Conservation (phyloP, 1,140 invertebrate species). For the Cecropterus lyciades region DNA sequence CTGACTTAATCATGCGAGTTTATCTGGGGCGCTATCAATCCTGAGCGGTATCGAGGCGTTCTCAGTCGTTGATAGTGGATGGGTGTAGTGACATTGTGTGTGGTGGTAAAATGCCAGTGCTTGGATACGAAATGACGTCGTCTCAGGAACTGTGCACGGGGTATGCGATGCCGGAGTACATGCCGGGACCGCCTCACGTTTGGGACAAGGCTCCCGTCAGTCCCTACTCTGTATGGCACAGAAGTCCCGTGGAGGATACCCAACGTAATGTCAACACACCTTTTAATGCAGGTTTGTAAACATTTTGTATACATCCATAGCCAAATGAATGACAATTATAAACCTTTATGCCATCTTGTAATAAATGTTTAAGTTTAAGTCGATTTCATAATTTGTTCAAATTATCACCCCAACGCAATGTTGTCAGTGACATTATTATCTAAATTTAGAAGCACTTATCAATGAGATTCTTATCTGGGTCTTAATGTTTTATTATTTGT, state of each 20-base stretch:
- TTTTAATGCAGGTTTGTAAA: constrained; percentile 61
- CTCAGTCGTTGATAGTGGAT: constrained; percentile 52
- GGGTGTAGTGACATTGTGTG: constrained; percentile 46
- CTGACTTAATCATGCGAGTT: constrained; percentile 40
- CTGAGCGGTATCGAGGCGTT: constrained; percentile 41
- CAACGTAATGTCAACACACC: constrained; percentile 41
- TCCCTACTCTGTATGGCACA: constrained; percentile 51
- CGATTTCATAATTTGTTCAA: too few relatives aligned
- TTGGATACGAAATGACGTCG: constrained; percentile 60
- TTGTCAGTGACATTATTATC: too few relatives aligned
- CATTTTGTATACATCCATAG: background rate
- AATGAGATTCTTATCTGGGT: too few relatives aligned
- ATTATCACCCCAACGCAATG: too few relatives aligned
- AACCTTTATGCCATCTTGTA: too few relatives aligned
- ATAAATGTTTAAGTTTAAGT: background rate
- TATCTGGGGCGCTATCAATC: constrained; percentile 45
- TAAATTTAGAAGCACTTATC: too few relatives aligned
- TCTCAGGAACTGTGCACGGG: constrained; percentile 64
- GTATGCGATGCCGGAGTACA: constrained; percentile 55
- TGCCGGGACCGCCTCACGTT: constrained; percentile 44
- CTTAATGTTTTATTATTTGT: too few relatives aligned
- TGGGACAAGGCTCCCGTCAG: constrained; percentile 63
- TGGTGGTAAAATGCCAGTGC: constrained; percentile 66
- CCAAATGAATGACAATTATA: background rate
- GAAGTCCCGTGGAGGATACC: constrained; percentile 44